Base-by-base conservation (phyloP, 2,888 invertebrate species). In the Taphrorychus bicolor region DNA sequence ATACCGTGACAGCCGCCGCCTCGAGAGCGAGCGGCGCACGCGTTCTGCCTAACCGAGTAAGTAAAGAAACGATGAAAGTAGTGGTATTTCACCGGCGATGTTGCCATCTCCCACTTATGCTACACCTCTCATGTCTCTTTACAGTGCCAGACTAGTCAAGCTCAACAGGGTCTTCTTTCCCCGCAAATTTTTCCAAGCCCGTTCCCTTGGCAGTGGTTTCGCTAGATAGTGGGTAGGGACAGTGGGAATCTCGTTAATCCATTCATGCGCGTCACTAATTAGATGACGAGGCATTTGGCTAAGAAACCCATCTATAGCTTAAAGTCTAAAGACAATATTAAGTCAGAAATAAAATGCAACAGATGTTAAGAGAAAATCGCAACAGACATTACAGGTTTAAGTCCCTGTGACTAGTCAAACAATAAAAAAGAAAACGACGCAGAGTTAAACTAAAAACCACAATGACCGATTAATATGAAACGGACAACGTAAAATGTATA, bases 81-180 rank as follows among this genome's bases (percentile, higher is more conserved):
- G 83, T 84, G 68, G 69, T 71, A 77, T 81, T 80, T 79, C 80
- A 80, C 76, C 75, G 78, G 71, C 76, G 79, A 79, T 72, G 76
- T 76, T 76, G 64, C 70, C 76, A 78, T 78, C 79, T 73, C 71
- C 69, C 69, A 69, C 72, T 73, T 73, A 72, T 72, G 71, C 86
- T 87, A 85, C 85, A 85, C 85, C 86, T 85, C 83, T 85, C 84
- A 85, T 84, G 85, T 85, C 84, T 84, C 85, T 83, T 85, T 84
- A 86, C 86, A 86, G 82, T 84, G 83, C 84, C 86, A 85, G 85
- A 87, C 85, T 86, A 86, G 86, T 88, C 85, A 86, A 86, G 85
- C 86, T 85, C 86, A 84, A 85, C 84, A 85, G 88, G 88, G 87
- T 87, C 87, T 88, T 88, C 87, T 88, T 88, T 88, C 87, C 88